Percentiles rank a stretch among this genome's conserved stretches.
Conservation (phyloP, 2,888 invertebrate species). For the Lithophane leautieri region DNA sequence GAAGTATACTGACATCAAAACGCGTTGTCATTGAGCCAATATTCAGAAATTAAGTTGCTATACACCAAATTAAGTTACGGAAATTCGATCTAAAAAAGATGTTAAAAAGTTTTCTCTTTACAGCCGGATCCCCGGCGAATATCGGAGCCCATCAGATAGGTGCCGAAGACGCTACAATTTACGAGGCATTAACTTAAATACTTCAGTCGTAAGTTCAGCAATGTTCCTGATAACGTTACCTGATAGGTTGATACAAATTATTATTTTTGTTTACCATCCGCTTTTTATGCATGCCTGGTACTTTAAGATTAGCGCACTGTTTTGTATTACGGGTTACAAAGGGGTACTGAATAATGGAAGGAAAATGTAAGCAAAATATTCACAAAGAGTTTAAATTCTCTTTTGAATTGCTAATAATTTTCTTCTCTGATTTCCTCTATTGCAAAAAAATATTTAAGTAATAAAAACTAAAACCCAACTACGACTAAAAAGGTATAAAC, state of each 20-base stretch:
- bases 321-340: not conserved
- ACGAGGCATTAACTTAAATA: constrained; percentile 47
- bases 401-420: not conserved
- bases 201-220: constrained; percentile 34
- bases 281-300: constrained; percentile 28
- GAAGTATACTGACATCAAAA: not conserved
- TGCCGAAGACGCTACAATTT: constrained; percentile 50
- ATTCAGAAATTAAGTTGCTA: constrained; percentile 16
- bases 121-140: constrained; percentile 13
- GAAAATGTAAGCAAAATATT: not conserved
- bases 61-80: constrained; percentile 27
- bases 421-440: not conserved
- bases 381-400: constrained; percentile 5
- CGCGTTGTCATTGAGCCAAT: not conserved
- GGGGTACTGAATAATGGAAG: not conserved
- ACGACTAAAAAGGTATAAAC: too few species aligned
- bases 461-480: too few species aligned
- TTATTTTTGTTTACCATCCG: constrained; percentile 25
- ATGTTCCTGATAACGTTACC: constrained; percentile 33
- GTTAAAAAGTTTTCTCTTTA: constrained; percentile 28
- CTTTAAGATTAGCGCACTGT: not conserved
- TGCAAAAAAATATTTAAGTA: too few species aligned
- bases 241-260: constrained; percentile 42
- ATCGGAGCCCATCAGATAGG: constrained; percentile 38
- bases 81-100: constrained; percentile 13